These are phyloP conservation scores for Mirza zaza DNA, from an alignment of 2,113 vertebrate genomes.

Conservation along the genomic window DNA sequence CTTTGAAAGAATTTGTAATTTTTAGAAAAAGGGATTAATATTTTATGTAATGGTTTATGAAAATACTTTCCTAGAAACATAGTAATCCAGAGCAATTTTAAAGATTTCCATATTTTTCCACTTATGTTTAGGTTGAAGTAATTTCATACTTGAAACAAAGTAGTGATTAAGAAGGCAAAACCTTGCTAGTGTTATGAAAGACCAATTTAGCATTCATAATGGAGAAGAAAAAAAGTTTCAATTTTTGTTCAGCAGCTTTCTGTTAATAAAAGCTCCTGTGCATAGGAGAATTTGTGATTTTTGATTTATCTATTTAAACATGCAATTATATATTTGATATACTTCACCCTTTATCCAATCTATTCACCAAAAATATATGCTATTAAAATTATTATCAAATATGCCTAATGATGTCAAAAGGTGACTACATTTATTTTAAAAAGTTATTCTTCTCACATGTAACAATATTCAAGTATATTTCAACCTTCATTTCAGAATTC, in stretches of 20 bases:
- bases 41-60: background rate
- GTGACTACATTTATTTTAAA: constrained; percentile 64
- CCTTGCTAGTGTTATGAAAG: background rate
- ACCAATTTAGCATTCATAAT: background rate
- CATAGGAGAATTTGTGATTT: background rate
- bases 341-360: background rate
- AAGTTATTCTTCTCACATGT: background rate
- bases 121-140: background rate
- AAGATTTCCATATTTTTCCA: background rate
- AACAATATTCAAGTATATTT: constrained; percentile 67
- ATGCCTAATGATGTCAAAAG: constrained; percentile 72
- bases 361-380: constrained; percentile 65
- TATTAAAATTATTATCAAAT: constrained; percentile 71
- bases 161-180: background rate
- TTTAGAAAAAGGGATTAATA: background rate
- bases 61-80: background rate
- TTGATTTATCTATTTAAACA: constrained; percentile 48
- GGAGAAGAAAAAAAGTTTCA: background rate
- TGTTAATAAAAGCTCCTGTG: background rate
- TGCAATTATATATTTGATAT: constrained; percentile 38
- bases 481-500: constrained; percentile 82
- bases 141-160: constrained; percentile 29
- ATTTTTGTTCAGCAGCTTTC: constrained; percentile 1
- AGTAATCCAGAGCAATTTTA: background rate
- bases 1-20: background rate